phyloP scores from a whole-genome alignment of 2,797 vertebrate species.

The Heterohyrax brucei region DNA sequence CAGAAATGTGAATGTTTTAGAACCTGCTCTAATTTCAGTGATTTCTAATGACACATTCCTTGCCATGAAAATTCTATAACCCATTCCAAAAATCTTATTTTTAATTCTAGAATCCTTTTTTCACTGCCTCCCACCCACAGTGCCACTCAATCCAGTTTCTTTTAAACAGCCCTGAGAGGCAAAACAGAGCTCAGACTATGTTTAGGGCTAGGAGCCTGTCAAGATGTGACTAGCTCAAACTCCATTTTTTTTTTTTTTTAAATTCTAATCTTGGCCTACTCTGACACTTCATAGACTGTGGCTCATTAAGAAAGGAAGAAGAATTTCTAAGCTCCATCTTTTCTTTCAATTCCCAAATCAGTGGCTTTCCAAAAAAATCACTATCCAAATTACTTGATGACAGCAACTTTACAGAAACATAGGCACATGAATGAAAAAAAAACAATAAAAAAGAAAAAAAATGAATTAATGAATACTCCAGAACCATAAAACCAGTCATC shows the following conservation, averaged over 20 bases:
- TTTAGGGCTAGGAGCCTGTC: slow-evolving; percentile 20
- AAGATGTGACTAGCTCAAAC: slow-evolving; percentile 46
- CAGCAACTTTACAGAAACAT: slow-evolving; percentile 50
- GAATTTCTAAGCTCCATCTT: slow-evolving; percentile 74
- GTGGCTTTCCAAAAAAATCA: slow-evolving; percentile 7
- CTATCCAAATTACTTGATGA: slow-evolving; percentile 40
- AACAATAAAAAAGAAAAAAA: slow-evolving; percentile 63
- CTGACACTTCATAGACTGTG: slow-evolving; percentile 81
- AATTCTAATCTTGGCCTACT: slow-evolving; percentile 57
- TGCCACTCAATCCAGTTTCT: slow-evolving; percentile 65
- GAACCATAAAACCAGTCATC: slow-evolving; percentile 76
- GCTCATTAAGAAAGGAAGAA: slow-evolving; percentile 85
- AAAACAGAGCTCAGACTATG: slow-evolving; percentile 10
- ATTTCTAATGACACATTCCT: slow-evolving; percentile 16
- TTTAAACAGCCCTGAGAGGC: slow-evolving; percentile 45
- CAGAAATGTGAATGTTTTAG: background rate
- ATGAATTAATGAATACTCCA: slow-evolving; percentile 80
- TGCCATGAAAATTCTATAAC: slow-evolving; percentile 34
- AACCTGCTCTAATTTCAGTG: background rate
- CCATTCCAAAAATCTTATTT: slow-evolving; percentile 39
- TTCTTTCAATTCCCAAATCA: slow-evolving; percentile 75
- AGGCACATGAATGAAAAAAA: slow-evolving; percentile 72
- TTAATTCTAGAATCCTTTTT: slow-evolving; percentile 57
- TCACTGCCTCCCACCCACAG: slow-evolving; percentile 19
- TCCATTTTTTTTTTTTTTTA: slow-evolving; percentile 22